Conservation (phyloP, 1,140 invertebrate genomes). For the Patella vulgata region DNA sequence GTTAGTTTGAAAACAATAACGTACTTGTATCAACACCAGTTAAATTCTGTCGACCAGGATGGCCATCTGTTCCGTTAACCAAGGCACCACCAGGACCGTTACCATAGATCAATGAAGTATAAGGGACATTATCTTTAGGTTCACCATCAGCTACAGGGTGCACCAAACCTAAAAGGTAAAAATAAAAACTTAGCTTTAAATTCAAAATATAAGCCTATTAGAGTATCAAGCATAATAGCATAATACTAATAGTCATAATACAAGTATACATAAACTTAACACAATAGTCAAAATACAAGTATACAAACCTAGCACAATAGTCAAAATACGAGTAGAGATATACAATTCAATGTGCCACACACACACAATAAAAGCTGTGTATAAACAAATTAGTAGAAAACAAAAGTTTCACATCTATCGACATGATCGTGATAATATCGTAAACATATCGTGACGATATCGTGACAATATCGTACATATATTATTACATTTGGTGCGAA, state of each 20-base stretch:
- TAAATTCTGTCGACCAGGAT: constrained; percentile 60
- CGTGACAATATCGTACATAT: too few relatives aligned
- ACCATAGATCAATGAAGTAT: constrained; percentile 62
- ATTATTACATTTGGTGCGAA: too few relatives aligned
- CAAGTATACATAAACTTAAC: constrained; percentile 51
- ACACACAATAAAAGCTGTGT: too few relatives aligned
- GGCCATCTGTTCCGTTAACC: constrained; percentile 34
- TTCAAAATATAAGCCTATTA: constrained; percentile 88
- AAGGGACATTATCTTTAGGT: constrained; percentile 52
- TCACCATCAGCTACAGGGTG: constrained; percentile 1
- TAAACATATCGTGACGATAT: too few relatives aligned
- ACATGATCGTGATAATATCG: too few relatives aligned
- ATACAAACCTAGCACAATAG: too few relatives aligned
- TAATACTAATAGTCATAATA: constrained; percentile 73
- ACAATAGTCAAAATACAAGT: too few relatives aligned
- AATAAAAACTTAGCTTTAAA: constrained; percentile 70
- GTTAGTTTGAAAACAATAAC: too few relatives aligned
- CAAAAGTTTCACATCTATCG: too few relatives aligned
- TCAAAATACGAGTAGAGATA: too few relatives aligned
- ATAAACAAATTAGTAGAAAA: too few relatives aligned
- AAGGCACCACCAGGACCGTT: constrained; percentile 61
- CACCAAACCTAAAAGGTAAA: constrained; percentile 13
- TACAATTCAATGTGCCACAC: too few relatives aligned
- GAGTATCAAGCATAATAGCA: constrained; percentile 74
- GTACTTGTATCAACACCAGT: constrained; percentile 62